phyloP scores from a whole-genome alignment of 2,888 invertebrate species.

The Tridacna crocea region DNA sequence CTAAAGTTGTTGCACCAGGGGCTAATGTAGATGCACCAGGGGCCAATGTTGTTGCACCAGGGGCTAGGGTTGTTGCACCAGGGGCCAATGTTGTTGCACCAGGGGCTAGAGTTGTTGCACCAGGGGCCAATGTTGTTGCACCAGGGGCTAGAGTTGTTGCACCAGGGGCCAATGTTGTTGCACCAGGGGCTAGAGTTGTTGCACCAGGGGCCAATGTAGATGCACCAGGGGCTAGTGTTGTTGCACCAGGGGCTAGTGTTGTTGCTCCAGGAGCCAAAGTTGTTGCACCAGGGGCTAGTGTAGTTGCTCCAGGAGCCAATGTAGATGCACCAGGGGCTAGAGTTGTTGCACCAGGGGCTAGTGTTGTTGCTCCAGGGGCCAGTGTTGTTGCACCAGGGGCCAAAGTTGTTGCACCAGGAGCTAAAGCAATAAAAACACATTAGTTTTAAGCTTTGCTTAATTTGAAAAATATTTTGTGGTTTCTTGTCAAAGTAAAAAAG shows the following conservation, averaged over 20 bases:
- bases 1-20: neutral
- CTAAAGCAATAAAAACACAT: neutral
- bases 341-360: neutral
- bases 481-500: too few species aligned
- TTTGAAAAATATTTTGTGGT: too few species aligned
- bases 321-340: neutral
- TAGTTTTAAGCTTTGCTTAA: too few species aligned
- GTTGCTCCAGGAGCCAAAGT: neutral
- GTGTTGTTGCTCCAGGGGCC: neutral
- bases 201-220: neutral
- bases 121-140: neutral
- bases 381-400: neutral
- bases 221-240: slow-evolving; percentile 1
- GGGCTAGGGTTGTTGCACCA: neutral
- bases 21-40: neutral
- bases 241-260: neutral
- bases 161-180: neutral
- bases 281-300: neutral
- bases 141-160: neutral
- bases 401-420: neutral
- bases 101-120: neutral
- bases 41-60: neutral
- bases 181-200: neutral
- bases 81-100: neutral
- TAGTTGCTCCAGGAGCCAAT: neutral